These are phyloP conservation scores for Volucella zonaria DNA, from an alignment of 2,888 invertebrate species.

Conservation along the genomic window DNA sequence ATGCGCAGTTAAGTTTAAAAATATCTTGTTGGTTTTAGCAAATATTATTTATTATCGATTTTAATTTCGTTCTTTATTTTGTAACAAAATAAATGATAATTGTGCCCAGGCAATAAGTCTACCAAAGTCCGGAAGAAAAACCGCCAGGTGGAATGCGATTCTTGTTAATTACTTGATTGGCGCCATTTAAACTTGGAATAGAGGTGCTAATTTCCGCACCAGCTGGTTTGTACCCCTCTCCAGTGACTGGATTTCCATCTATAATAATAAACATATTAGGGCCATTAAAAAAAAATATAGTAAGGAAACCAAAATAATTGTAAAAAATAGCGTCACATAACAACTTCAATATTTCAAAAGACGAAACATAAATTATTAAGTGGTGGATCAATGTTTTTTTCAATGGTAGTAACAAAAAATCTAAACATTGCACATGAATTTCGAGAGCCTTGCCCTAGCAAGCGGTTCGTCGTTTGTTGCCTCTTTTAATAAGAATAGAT, in stretches of 20 bases:
- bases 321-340: background rate
- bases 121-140: constrained; percentile 83
- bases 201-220: constrained; percentile 79
- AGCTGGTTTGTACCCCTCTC: constrained; percentile 83
- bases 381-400: too few relatives aligned
- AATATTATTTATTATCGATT: constrained; percentile 55
- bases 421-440: too few relatives aligned
- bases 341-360: too few relatives aligned
- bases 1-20: constrained; percentile 57
- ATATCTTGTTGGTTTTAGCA: constrained; percentile 62
- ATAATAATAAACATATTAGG: constrained; percentile 43
- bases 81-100: constrained; percentile 62
- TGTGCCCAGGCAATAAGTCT: constrained; percentile 75
- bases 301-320: background rate
- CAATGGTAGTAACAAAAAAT: too few relatives aligned
- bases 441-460: too few relatives aligned
- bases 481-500: too few relatives aligned
- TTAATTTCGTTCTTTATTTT: constrained; percentile 45
- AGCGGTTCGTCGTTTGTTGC: too few relatives aligned
- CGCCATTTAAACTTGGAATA: constrained; percentile 79
- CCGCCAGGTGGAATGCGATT: constrained; percentile 83
- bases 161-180: constrained; percentile 82
- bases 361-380: too few relatives aligned
- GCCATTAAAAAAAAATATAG: background rate
- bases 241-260: constrained; percentile 85